phyloP scores from a whole-genome alignment of 2,797 vertebrate species.

The Myotis myotis region DNA sequence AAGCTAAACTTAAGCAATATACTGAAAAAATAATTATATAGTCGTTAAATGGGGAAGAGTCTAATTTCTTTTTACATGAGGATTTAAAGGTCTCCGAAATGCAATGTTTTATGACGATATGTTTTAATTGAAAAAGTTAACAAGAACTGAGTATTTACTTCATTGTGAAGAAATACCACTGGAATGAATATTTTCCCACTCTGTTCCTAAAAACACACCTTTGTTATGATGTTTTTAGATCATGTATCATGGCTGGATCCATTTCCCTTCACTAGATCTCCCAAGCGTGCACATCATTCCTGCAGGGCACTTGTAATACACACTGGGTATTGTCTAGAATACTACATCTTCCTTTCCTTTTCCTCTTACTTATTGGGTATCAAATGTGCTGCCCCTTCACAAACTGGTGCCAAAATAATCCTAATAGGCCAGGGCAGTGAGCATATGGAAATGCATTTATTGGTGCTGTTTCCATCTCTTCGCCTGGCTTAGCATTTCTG shows the following conservation, averaged over 20 bases:
- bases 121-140: slow-evolving; percentile 23
- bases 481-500: not conserved
- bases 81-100: not conserved
- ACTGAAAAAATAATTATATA: not conserved
- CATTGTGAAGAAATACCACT: not conserved
- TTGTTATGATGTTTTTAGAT: not conserved
- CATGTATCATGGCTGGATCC: slow-evolving; percentile 9
- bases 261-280: slow-evolving; percentile 1
- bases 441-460: not conserved
- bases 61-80: not conserved
- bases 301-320: not conserved
- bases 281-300: not conserved
- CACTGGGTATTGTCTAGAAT: not conserved
- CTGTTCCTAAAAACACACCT: not conserved
- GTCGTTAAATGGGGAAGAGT: not conserved
- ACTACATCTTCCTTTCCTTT: not conserved
- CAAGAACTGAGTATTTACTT: not conserved
- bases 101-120: slow-evolving; percentile 11
- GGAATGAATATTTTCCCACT: not conserved
- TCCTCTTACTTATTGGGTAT: not conserved
- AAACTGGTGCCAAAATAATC: not conserved
- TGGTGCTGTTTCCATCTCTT: not conserved
- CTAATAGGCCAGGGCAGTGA: not conserved
- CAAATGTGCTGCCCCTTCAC: not conserved
- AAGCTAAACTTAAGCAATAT: not conserved